phyloP scores from a whole-genome alignment of 2,888 invertebrate species.

The Agriopis aurantiaria region DNA sequence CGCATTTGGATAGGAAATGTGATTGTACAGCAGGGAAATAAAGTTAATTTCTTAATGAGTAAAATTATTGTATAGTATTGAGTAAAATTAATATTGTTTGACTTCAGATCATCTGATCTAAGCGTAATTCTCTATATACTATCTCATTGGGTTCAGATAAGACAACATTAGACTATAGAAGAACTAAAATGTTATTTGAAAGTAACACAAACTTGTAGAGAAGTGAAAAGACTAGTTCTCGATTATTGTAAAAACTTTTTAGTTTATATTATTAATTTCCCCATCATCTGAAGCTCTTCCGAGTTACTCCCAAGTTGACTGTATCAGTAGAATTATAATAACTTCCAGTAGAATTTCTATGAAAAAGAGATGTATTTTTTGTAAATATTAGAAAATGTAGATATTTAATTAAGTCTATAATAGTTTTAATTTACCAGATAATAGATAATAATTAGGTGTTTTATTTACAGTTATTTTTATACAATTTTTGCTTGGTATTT shows the following conservation, averaged over 20 bases:
- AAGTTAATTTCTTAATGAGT: not conserved
- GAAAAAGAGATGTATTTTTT: conserved; percentile 32
- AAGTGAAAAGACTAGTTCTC: not conserved
- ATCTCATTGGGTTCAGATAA: not conserved
- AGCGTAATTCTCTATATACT: not conserved
- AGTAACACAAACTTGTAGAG: not conserved
- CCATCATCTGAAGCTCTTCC: conserved; percentile 9
- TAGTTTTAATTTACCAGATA: not conserved
- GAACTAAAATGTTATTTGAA: not conserved
- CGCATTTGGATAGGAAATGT: not conserved
- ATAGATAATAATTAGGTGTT: not conserved
- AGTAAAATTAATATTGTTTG: conserved; percentile 8
- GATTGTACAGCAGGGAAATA: not conserved
- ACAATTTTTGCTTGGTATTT: conserved; percentile 14
- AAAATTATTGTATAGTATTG: conserved; percentile 1
- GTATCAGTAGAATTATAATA: conserved; percentile 3
- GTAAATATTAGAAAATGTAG: conserved; percentile 30
- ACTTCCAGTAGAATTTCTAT: conserved; percentile 36
- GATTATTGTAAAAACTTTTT: not conserved
- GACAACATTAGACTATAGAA: not conserved
- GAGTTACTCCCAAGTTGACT: conserved; percentile 14
- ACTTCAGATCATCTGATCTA: too few species aligned
- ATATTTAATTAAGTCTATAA: conserved; percentile 19
- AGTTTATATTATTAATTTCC: conserved; percentile 1
- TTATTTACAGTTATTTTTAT: conserved; percentile 8